Percentiles rank a stretch among this genome's conserved stretches.
phyloP scores from a whole-genome alignment of 53 echinoderm and acorn worm species.

The Mesocentrotus franciscanus region DNA sequence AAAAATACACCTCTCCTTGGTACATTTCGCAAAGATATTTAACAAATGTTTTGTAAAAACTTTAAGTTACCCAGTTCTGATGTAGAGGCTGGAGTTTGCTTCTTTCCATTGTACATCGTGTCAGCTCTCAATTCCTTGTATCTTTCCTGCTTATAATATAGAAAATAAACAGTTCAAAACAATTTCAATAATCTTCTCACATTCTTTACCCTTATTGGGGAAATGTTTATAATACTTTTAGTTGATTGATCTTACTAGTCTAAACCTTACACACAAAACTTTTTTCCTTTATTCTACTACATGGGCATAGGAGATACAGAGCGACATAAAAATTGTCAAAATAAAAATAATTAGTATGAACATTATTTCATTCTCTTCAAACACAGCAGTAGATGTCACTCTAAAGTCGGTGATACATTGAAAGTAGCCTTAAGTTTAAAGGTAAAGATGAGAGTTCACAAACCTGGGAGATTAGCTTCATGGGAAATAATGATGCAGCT shows the following conservation, averaged over 20 bases:
- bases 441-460: neutral
- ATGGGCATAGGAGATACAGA: neutral
- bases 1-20: neutral
- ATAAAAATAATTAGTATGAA: no score
- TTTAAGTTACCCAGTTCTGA: conserved; percentile 54
- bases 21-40: neutral
- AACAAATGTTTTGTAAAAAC: neutral
- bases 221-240: no score
- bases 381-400: neutral
- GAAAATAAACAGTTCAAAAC: neutral
- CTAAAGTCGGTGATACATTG: no score
- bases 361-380: neutral
- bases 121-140: conserved; percentile 33
- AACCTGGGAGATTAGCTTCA: neutral
- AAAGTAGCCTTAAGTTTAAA: neutral
- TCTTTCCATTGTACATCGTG: conserved; percentile 36
- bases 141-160: neutral
- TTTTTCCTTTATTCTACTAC: neutral
- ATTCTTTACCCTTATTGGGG: neutral
- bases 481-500: neutral
- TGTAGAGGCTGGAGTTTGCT: conserved; percentile 32
- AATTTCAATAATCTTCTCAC: neutral
- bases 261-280: no score
- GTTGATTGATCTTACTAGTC: no score
- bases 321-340: no score